Base-by-base conservation (phyloP, 2,888 invertebrate species). In the Chelonus formosanus region DNA sequence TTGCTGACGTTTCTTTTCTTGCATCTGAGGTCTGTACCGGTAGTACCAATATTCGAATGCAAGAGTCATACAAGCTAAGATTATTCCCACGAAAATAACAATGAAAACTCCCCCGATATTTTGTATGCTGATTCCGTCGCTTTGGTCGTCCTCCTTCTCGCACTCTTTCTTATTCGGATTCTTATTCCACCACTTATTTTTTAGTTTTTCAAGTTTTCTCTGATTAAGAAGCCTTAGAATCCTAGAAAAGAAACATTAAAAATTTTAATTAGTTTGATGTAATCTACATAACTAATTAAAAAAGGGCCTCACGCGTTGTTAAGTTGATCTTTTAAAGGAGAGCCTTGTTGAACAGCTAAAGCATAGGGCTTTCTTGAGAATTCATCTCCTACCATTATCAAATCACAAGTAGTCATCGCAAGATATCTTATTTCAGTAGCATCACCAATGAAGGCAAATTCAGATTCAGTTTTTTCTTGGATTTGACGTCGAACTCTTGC, bases 41-140 rank as follows among this genome's bases (percentile, higher is more conserved):
- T 95, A 95, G 91, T 94, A 96, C 92, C 94, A 95, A 83, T 97
- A 98, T 82, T 98, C 98, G 69, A 96, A 92, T 0, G 92, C 93
- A 47, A 98, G 86, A 0, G 97, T 97, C 56, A 96, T 85, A 76
- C 96, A 95, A 0, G 97, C 96, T 80, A 97, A 87, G 0, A 93
- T 94, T 43, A 97, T 96, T 0, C 97, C 97, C 75, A 97, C 96
- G 79, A 97, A 95, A 71, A 98, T 97, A 0, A 98, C 97, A 62
- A 98, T 96, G 82, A 98, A 98, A 0, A 98, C 98, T 0, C 98
- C 98, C 55, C 97, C 98, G 73, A 98, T 98, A 83, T 98, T 98
- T 80, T 96, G 92, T 68, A 98, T 97, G 68, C 96, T 97, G 79
- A 98, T 98, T 57, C 98, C 98, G 80, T 97, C 98, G 3, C 94